Conservation (phyloP, 2,797 vertebrate genomes). For the Lutjanus campechanus region DNA sequence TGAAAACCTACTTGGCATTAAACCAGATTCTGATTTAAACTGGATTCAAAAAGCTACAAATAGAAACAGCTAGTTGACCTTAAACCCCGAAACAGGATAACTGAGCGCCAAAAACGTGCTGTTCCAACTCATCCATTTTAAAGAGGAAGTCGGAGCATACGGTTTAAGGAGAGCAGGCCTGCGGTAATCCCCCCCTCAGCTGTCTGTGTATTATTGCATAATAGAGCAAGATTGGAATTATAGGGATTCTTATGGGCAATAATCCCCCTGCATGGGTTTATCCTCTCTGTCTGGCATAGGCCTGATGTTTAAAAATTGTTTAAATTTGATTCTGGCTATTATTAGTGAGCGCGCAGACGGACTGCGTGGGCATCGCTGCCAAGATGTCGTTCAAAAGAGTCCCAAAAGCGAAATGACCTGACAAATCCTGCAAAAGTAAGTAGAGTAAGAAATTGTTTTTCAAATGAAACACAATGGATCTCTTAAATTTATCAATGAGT, state of each 20-base stretch:
- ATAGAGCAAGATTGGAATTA: constrained; percentile 84
- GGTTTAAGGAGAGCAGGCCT: constrained; percentile 72
- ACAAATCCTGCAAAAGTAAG: constrained; percentile 24
- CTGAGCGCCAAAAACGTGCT: constrained; percentile 25
- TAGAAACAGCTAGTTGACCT: background rate
- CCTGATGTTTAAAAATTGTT: constrained; percentile 65
- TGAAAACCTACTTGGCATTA: no score
- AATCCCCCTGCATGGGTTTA: constrained; percentile 77
- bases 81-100: constrained; percentile 14
- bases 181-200: constrained; percentile 78
- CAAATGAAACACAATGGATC: background rate
- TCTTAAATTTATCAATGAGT: constrained; percentile 24
- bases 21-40: background rate
- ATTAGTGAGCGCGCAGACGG: constrained; percentile 30
- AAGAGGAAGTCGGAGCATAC: constrained; percentile 74
- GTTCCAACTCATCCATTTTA: constrained; percentile 51
- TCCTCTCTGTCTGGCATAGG: constrained; percentile 63
- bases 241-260: constrained; percentile 78
- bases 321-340: constrained; percentile 61
- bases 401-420: constrained; percentile 30
- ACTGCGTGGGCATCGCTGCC: constrained; percentile 18
- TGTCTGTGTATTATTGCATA: constrained; percentile 84
- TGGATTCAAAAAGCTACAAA: constrained; percentile 5
- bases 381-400: background rate
- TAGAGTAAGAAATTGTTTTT: constrained; percentile 2